Evolutionary conservation across 2,888 invertebrate genomes (phyloP), one percentile per base, ranked within the genome.

Genomic region (Drosophila limbata): DNA sequence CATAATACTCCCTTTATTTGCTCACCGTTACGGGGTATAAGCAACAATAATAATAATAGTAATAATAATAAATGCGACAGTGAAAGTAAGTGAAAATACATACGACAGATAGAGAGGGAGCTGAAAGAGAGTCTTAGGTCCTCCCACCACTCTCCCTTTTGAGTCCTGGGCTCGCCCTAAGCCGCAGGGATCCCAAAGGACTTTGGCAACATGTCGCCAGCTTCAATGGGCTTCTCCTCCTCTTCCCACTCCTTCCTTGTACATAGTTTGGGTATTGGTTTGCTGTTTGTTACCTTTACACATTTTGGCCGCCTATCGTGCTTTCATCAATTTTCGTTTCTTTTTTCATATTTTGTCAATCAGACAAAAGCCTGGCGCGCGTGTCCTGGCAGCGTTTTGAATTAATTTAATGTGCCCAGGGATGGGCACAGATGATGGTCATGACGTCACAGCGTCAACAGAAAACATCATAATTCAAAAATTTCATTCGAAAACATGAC

Each of bases 391-490:
- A 84, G 77, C 83, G 79, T 87, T 89, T 90, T 86, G 86, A 89
- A 90, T 90, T 90, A 89, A 90, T 90, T 90, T 86, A 79, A 82
- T 87, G 84, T 87, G 84, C 79, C 80, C 62, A 55, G 57, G 67
- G 69, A 77, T 75, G 71, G 67, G 71, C 57, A 68, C 79, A 74
- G 76, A 70, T 52, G 77, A 74, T 60, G 51, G 51, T 44, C 28
- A 15, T 75, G 75, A 64, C 56, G 75, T 70, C 66, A 61, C 76
- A 60, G 73, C 73, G 81, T 65, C 74, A 75, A 78, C 75, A 79
- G 68, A 63, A 79, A 81, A 85, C 83, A 87, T 80, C 86, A 87
- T 89, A 89, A 89, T 89, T 89, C 89, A 87, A 88, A 89, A 89
- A 84, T 84, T 83, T 83, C 77, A 84, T 87, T 86, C 84, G 73